These are phyloP conservation scores for Laticauda laticaudata DNA, from an alignment of 2,113 vertebrate genomes.

Conservation along the genomic window DNA sequence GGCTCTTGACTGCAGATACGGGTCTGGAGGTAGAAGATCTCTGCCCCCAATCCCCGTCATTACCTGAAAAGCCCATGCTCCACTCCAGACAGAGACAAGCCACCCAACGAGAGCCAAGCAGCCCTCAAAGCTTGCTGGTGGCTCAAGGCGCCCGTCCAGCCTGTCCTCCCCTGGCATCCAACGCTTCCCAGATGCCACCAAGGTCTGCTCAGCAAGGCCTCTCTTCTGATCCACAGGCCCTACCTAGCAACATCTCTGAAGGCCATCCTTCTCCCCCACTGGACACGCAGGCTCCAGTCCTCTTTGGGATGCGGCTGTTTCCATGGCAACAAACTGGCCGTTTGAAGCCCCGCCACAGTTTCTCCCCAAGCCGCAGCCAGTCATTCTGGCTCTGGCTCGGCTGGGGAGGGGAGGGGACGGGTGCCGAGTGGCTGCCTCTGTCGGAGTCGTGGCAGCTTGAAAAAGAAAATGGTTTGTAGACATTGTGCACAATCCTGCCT, in stretches of 20 bases:
- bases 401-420: constrained; percentile 10
- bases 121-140: neutral
- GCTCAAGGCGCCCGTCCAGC: neutral
- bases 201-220: neutral
- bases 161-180: neutral
- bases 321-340: constrained; percentile 72
- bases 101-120: neutral
- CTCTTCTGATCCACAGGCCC: rapidly evolving
- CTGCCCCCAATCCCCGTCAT: neutral
- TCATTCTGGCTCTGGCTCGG: constrained; percentile 43
- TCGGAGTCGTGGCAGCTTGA: neutral
- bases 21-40: neutral
- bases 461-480: constrained; percentile 62
- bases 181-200: neutral
- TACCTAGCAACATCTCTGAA: neutral
- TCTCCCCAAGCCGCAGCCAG: constrained; percentile 53
- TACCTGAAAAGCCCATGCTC: neutral
- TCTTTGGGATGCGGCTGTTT: constrained; percentile 50
- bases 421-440: neutral
- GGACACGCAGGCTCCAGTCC: constrained; percentile 7
- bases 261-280: constrained; percentile 30
- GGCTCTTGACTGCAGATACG: neutral
- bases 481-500: constrained; percentile 67
- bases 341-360: constrained; percentile 64
- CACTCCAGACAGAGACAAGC: neutral